Base-by-base conservation (phyloP, 2,888 invertebrate species). In the Yponomeuta sedellus region DNA sequence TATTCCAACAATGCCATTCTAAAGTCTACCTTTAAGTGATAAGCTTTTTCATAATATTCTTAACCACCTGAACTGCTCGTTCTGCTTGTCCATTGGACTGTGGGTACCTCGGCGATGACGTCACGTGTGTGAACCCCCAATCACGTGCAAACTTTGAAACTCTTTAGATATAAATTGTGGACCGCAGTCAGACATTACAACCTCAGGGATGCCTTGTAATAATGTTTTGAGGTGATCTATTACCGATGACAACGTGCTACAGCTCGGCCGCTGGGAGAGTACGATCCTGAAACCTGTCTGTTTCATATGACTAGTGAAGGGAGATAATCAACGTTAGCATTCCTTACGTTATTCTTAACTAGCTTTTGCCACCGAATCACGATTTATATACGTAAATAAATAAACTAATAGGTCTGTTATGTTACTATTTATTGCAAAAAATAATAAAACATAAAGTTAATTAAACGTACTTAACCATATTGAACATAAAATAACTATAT, bases 201-300 rank as follows among this genome's bases (percentile, higher is more conserved):
- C 64, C 10, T 67, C 61, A 0, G 73, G 70, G 40, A 72, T 71
- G 0, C 73, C 71, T 10, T 70, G 69, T 19, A 72, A 71, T 25
- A 70, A 70, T 10, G 56, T 19, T 66, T 73, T 73, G 16, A 70
- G 61, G 39, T 69, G 63, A 11, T 64, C 39, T 16, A 72, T 71
- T 10, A 70, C 57, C 10, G 16, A n/a, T 0, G 70, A 70, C 1
- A 22, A 65, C 34, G 65, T 62, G 56, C 52, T 52, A 6, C 4
- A n/a, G n/a, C n/a, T n/a, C n/a, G n/a, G n/a, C n/a, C n/a, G n/a
- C n/a, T n/a, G n/a, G n/a, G n/a, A n/a, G n/a, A n/a, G n/a, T n/a
- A n/a, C n/a, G n/a, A n/a, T n/a, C n/a, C n/a, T n/a, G n/a, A n/a
- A n/a, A n/a, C n/a, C n/a, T n/a, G n/a, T n/a, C n/a, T n/a, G n/a